Evolutionary conservation across 2,113 vertebrate species (phyloP).

Genomic region (Sula dactylatra): DNA sequence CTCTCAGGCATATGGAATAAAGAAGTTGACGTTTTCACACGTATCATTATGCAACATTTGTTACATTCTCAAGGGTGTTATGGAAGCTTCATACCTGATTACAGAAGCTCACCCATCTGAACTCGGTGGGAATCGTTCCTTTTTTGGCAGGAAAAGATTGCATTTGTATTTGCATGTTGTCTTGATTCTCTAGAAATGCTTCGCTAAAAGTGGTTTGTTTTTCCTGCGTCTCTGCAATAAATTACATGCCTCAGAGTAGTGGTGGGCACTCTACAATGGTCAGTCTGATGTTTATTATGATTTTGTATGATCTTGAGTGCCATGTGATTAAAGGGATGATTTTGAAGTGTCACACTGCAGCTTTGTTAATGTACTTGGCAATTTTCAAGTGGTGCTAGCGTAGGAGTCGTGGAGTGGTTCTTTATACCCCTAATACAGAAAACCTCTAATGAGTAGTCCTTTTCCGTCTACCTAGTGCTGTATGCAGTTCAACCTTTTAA

Average conservation of each 20-base stretch:
- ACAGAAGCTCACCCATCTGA: neutral
- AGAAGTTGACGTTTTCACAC: neutral
- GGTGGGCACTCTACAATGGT: neutral
- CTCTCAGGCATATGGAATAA: neutral
- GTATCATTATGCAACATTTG: neutral
- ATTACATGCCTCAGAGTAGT: neutral
- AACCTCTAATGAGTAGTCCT: neutral
- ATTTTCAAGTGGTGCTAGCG: neutral
- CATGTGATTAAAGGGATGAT: constrained; percentile 29
- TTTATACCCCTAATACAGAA: neutral
- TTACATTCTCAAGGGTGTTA: neutral
- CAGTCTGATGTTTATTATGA: neutral
- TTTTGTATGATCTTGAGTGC: neutral
- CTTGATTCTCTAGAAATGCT: neutral
- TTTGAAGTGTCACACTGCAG: neutral
- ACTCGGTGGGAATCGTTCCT: neutral
- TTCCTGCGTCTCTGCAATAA: neutral
- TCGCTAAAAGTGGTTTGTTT: neutral
- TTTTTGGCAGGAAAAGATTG: neutral
- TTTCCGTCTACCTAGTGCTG: neutral
- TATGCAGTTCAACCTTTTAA: neutral
- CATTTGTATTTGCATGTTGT: neutral
- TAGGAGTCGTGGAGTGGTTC: neutral
- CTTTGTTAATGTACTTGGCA: constrained; percentile 18
- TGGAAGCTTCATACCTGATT: neutral